Evolutionary conservation across 2,888 invertebrate species (phyloP).

Genomic region (Esperia sulphurella): DNA sequence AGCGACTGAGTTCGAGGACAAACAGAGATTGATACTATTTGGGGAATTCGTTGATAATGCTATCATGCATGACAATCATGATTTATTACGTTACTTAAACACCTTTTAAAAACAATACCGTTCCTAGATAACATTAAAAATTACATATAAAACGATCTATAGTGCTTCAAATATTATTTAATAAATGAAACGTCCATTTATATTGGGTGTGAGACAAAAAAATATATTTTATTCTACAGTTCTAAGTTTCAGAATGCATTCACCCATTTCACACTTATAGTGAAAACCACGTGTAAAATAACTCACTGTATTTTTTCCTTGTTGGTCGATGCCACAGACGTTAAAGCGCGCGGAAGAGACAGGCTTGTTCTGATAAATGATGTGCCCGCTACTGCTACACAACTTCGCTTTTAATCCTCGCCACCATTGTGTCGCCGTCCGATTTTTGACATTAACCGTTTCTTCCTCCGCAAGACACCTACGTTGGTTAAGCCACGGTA

Average conservation of each 20-base stretch:
- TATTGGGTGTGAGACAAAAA: too few relatives aligned
- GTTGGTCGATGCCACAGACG: constrained; percentile 32
- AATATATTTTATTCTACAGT: too few relatives aligned
- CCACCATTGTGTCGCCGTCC: constrained; percentile 68
- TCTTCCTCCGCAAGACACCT: constrained; percentile 51
- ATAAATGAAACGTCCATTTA: too few relatives aligned
- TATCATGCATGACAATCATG: constrained; percentile 11
- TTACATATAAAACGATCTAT: too few relatives aligned
- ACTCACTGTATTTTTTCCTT: constrained; percentile 23
- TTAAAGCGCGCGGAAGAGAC: constrained; percentile 46
- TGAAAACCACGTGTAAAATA: neutral
- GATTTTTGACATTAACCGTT: constrained; percentile 67
- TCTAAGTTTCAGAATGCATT: too few relatives aligned
- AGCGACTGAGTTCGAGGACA: constrained; percentile 22
- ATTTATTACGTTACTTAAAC: constrained; percentile 6
- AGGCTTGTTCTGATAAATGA: constrained; percentile 72
- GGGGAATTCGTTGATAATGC: constrained; percentile 20
- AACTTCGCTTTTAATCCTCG: constrained; percentile 75
- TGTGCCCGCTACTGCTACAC: constrained; percentile 67
- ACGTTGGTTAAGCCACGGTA: constrained; percentile 49
- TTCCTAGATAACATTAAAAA: too few relatives aligned
- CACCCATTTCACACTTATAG: neutral
- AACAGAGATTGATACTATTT: constrained; percentile 28
- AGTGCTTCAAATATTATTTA: too few relatives aligned
- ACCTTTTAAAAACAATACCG: neutral